Conservation (phyloP, 2,113 vertebrate species). For the Meles meles region DNA sequence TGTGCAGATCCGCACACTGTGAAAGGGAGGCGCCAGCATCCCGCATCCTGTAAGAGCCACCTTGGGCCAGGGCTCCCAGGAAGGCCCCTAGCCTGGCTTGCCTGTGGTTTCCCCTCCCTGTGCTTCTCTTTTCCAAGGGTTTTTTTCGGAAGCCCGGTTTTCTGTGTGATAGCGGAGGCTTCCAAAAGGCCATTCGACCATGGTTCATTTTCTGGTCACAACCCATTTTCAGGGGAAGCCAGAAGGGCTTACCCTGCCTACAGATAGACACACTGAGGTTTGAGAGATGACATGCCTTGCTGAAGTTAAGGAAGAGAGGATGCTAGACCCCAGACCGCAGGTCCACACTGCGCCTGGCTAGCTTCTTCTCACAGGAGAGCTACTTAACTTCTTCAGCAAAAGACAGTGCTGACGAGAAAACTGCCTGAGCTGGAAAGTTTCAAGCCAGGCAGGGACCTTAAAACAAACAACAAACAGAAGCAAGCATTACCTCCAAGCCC, state of each 20-base stretch:
- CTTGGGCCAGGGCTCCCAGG: background rate
- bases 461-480: background rate
- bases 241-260: background rate
- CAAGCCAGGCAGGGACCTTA: background rate
- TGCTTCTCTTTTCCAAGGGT: background rate
- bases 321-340: background rate
- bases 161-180: background rate
- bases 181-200: background rate
- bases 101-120: background rate
- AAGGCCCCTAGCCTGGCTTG: background rate
- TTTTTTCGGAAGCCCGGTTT: background rate
- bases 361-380: background rate
- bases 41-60: background rate
- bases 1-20: background rate
- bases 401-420: background rate
- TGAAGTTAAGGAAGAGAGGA: background rate
- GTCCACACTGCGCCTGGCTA: accelerated
- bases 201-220: background rate
- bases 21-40: background rate
- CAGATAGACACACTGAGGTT: background rate
- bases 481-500: background rate
- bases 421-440: background rate
- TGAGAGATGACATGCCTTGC: background rate
- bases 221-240: background rate
- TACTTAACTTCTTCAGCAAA: background rate